Evolutionary conservation across 1,140 invertebrate species (phyloP).

Genomic region (Drosophila littoralis): DNA sequence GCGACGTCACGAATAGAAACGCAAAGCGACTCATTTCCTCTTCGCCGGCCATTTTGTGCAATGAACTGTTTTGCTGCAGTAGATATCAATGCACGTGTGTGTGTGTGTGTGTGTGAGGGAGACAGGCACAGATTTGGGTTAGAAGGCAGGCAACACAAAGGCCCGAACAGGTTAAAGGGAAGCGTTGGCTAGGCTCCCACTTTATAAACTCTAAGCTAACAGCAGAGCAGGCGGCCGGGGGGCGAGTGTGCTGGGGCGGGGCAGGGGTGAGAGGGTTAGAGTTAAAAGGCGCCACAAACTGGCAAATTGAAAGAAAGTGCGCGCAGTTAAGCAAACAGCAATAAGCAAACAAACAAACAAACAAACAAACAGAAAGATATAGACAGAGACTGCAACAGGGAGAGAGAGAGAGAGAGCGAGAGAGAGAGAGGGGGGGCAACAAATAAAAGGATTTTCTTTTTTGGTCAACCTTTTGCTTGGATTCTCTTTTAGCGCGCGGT

Average conservation of each 20-base stretch:
- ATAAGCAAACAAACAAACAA: conserved; percentile 26
- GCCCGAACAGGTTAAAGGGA: conserved; percentile 14
- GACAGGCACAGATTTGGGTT: conserved; percentile 67
- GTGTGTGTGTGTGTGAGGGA: conserved; percentile 16
- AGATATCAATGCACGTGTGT: neutral
- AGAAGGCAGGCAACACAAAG: conserved; percentile 68
- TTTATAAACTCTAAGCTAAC: conserved; percentile 31
- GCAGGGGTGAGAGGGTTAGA: neutral
- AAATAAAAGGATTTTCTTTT: conserved; percentile 43
- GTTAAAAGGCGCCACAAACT: conserved; percentile 51
- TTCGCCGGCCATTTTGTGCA: conserved; percentile 44
- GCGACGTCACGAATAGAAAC: conserved; percentile 57
- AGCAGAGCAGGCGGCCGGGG: neutral
- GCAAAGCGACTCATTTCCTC: conserved; percentile 49
- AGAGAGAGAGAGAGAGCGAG: neutral
- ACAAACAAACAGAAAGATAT: conserved; percentile 23
- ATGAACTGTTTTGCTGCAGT: conserved; percentile 30
- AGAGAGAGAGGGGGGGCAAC: conserved; percentile 1
- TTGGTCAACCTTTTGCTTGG: conserved; percentile 55
- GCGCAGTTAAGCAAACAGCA: conserved; percentile 43
- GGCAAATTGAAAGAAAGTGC: conserved; percentile 42
- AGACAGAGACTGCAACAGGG: neutral
- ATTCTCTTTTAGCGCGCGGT: conserved; percentile 57
- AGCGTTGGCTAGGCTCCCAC: conserved; percentile 16
- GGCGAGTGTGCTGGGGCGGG: neutral